Evolutionary conservation across 2,888 invertebrate species (phyloP).

Genomic region (Drosophila antonietae): DNA sequence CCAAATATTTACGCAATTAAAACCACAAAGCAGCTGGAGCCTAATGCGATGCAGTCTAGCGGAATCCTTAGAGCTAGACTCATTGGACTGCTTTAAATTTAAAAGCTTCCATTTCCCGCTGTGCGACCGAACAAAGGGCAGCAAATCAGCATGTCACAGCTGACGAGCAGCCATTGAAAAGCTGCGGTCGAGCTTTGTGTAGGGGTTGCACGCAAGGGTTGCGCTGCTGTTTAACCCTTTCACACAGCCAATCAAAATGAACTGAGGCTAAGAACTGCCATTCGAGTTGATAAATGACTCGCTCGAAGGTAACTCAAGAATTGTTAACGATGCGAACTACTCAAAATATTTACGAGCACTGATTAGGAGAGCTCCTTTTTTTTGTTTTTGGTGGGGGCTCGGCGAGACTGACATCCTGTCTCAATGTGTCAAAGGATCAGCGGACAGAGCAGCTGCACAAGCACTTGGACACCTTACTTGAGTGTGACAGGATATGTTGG

Average conservation of each 20-base stretch:
- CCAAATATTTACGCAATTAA: slow-evolving; percentile 52
- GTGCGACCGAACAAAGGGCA: slow-evolving; percentile 36
- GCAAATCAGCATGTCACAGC: slow-evolving; percentile 28
- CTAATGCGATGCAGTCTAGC: slow-evolving; percentile 31
- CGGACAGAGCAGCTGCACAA: slow-evolving; percentile 41
- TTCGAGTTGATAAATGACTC: slow-evolving; percentile 38
- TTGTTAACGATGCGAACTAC: slow-evolving; percentile 33
- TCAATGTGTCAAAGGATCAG: slow-evolving; percentile 54
- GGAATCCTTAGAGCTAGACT: slow-evolving; percentile 2
- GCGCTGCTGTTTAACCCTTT: slow-evolving; percentile 47
- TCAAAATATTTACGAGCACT: slow-evolving; percentile 56
- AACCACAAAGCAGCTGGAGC: slow-evolving; percentile 43
- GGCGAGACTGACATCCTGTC: slow-evolving; percentile 23
- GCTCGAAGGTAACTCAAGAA: slow-evolving; percentile 27
- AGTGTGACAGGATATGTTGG: slow-evolving; percentile 47
- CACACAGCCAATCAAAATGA: slow-evolving; percentile 39
- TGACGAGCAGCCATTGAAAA: slow-evolving; percentile 54
- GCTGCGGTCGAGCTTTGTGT: slow-evolving; percentile 36
- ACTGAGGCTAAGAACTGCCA: not conserved
- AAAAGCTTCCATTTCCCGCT: slow-evolving; percentile 40
- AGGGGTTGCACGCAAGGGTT: slow-evolving; percentile 51
- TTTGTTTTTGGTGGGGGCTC: not conserved
- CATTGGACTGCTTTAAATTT: slow-evolving; percentile 8
- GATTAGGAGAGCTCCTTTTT: slow-evolving; percentile 21
- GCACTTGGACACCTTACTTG: slow-evolving; percentile 52